These are phyloP conservation scores for Erinaceus europaeus DNA, from an alignment of 2,113 vertebrate genomes.

Conservation along the genomic window DNA sequence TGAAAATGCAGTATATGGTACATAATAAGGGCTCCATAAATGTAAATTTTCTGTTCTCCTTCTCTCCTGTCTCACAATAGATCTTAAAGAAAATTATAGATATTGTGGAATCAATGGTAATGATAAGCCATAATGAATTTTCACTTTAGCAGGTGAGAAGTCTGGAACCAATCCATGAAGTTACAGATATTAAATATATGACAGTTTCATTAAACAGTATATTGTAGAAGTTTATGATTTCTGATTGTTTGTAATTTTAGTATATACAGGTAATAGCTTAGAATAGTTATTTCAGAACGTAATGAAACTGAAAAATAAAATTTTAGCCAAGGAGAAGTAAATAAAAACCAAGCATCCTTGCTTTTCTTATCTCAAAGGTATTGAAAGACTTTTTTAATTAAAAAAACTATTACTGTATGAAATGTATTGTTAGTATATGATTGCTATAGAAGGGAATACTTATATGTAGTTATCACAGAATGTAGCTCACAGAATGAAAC, in stretches of 20 bases:
- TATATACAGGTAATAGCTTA: constrained; percentile 9
- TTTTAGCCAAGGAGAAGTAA: constrained; percentile 25
- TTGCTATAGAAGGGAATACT: constrained; percentile 30
- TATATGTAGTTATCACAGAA: neutral
- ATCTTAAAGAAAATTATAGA: neutral
- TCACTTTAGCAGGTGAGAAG: neutral
- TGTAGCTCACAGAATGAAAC: neutral
- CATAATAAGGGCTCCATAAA: neutral
- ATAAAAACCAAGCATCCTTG: neutral
- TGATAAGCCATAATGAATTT: neutral
- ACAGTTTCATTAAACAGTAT: constrained; percentile 24
- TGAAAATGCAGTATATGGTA: neutral
- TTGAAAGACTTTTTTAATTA: neutral
- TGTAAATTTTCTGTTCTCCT: neutral
- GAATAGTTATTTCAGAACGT: constrained; percentile 19
- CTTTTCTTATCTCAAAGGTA: neutral
- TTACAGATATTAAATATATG: neutral
- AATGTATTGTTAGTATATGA: neutral
- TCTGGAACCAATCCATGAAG: neutral
- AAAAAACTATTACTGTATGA: neutral
- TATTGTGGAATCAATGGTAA: neutral
- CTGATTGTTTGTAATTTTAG: neutral
- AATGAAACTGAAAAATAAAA: constrained; percentile 24
- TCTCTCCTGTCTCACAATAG: neutral
- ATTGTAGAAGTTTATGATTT: neutral